phyloP scores from a whole-genome alignment of 2,888 invertebrate species.

The Anarsia innoxiella region DNA sequence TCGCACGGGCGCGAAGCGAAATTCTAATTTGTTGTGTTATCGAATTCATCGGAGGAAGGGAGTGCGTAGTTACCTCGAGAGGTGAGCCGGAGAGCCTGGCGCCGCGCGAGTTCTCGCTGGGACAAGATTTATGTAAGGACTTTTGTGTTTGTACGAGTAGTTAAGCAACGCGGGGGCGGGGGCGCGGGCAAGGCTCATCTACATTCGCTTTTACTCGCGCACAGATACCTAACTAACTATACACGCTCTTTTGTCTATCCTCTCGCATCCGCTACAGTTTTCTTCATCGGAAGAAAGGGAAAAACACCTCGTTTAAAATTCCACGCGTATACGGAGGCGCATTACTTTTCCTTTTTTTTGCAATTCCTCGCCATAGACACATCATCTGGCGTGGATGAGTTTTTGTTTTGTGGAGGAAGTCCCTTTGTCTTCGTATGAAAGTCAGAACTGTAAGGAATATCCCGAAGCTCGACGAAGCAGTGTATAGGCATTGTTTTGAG shows the following conservation, averaged over 20 bases:
- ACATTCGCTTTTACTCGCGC: slow-evolving; percentile 59
- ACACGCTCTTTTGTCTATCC: slow-evolving; percentile 63
- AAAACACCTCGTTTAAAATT: slow-evolving; percentile 62
- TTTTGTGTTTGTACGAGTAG: slow-evolving; percentile 72
- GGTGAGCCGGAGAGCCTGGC: slow-evolving; percentile 57
- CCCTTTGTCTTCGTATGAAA: slow-evolving; percentile 69
- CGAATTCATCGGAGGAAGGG: slow-evolving; percentile 47
- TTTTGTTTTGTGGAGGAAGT: slow-evolving; percentile 70
- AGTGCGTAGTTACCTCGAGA: slow-evolving; percentile 51
- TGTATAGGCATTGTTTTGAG: slow-evolving; percentile 59
- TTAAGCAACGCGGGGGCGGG: slow-evolving; percentile 51
- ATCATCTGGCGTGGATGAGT: slow-evolving; percentile 72
- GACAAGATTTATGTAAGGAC: slow-evolving; percentile 74
- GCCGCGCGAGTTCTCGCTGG: slow-evolving; percentile 52
- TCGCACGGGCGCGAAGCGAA: slow-evolving; percentile 32
- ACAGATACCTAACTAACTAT: slow-evolving; percentile 63
- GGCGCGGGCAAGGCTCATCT: slow-evolving; percentile 54
- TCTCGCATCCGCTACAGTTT: slow-evolving; percentile 62
- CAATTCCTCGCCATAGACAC: slow-evolving; percentile 72
- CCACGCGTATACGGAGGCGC: slow-evolving; percentile 43
- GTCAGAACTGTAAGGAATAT: slow-evolving; percentile 70
- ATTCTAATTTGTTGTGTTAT: slow-evolving; percentile 63
- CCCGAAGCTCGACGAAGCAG: slow-evolving; percentile 46
- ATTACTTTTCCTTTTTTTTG: slow-evolving; percentile 56
- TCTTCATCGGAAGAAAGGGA: slow-evolving; percentile 53